Base-by-base conservation (phyloP, 1,140 invertebrate species). In the Dolichoris vasculosae region DNA sequence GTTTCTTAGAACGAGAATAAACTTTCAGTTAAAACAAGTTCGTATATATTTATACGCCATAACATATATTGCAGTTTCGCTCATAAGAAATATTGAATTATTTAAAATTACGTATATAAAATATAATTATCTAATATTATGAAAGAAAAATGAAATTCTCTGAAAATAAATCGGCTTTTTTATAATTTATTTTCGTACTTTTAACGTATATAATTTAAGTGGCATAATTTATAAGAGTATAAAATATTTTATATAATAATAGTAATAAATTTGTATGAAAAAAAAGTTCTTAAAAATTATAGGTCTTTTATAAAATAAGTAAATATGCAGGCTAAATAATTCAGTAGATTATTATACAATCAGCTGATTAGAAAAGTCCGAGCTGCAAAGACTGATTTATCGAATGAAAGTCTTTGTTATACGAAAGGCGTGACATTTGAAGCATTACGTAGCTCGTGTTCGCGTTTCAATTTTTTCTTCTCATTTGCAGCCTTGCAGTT, bases 341-440 rank as follows among this genome's bases (percentile, higher is more conserved):
- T 35, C 8, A 79, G 51, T 26, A 23, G 2, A 40, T 40, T 38
- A 63, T 79, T 63, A 13, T 40, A 40, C 32, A 79, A 63, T 63
- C 13, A 38, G 26, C 32, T 26, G 17, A 79, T 38, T 63, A 48
- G 30, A 76, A 78, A 59, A 55, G 30, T 15, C 9, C 6, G 26
- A 78, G 43, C 0, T 15, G 46, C 46, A 38, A 71, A 59, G 48
- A 6, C 30, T 79, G 76, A 79, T 35, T 79, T 79, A 63, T 79
- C 76, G 35, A 51, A 15, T 40, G 46, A 46, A 55, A 40, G 55
- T 63, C 48, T 79, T 79, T 63, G 48, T 63, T 55, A n/a, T 38
- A 30, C 48, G 17, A 63, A 63, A 79, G 51, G 32, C 46, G 76
- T 79, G 20, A 63, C 51, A 79, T n/a, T 79, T 63, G 55, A 79